Percentiles rank a stretch among this genome's conserved stretches.
phyloP scores from a whole-genome alignment of 2,888 invertebrate genomes.

The Plusia festucae region DNA sequence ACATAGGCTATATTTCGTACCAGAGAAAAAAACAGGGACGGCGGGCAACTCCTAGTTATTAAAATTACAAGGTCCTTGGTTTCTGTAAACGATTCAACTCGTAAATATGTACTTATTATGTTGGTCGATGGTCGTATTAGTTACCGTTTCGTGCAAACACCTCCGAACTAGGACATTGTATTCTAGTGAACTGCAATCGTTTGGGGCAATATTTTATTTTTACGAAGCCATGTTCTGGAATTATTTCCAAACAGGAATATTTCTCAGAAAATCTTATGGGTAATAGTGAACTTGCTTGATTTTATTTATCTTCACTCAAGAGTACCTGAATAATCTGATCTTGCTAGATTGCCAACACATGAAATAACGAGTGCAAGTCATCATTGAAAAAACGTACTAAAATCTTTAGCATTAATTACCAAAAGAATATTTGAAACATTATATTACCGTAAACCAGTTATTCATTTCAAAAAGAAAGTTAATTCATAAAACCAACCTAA shows the following conservation, averaged over 20 bases:
- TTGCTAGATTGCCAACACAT: too few relatives aligned
- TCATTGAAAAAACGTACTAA: slow-evolving; percentile 18
- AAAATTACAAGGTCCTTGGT: slow-evolving; percentile 16
- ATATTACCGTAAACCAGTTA: slow-evolving; percentile 27
- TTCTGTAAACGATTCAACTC: slow-evolving; percentile 44
- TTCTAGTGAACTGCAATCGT: slow-evolving; percentile 61
- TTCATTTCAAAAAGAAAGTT: slow-evolving; percentile 40
- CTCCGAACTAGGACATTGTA: slow-evolving; percentile 70
- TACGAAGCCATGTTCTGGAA: neutral
- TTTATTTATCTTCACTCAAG: too few relatives aligned
- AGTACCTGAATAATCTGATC: too few relatives aligned
- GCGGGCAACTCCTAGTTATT: too few relatives aligned
- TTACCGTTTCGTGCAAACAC: slow-evolving; percentile 78
- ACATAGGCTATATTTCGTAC: too few relatives aligned
- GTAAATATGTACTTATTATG: slow-evolving; percentile 57
- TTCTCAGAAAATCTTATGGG: too few relatives aligned
- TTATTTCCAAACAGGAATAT: neutral
- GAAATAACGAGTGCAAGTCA: slow-evolving; percentile 8
- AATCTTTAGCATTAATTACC: slow-evolving; percentile 12
- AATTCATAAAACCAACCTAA: slow-evolving; percentile 25
- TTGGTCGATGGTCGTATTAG: slow-evolving; percentile 69
- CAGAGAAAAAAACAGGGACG: too few relatives aligned
- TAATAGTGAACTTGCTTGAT: too few relatives aligned
- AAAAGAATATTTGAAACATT: neutral
- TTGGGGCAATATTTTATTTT: slow-evolving; percentile 13